Evolutionary conservation across 1,140 invertebrate genomes (phyloP).

Genomic region (Philopotamus ludificatus): DNA sequence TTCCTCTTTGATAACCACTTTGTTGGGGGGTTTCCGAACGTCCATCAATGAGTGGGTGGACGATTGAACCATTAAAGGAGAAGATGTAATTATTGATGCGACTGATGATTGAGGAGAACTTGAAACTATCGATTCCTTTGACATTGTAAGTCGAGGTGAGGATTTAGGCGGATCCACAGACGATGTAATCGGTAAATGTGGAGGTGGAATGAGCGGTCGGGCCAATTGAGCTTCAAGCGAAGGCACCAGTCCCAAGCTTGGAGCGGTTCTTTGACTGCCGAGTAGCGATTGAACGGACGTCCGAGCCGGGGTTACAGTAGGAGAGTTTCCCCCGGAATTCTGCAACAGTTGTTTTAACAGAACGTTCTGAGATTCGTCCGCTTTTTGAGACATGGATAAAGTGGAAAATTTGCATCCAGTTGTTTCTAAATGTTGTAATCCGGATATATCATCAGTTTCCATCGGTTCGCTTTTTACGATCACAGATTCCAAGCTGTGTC

Average conservation of each 20-base stretch:
- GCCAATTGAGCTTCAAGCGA: conserved; percentile 73
- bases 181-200: conserved; percentile 52
- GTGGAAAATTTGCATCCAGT: conserved; percentile 45
- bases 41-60: conserved; percentile 55
- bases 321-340: conserved; percentile 67
- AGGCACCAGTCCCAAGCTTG: conserved; percentile 66
- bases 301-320: conserved; percentile 53
- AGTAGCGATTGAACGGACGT: conserved; percentile 51
- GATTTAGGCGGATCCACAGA: conserved; percentile 59
- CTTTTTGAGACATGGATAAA: conserved; percentile 48
- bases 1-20: conserved; percentile 39
- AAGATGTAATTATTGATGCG: conserved; percentile 39
- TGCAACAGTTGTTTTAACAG: conserved; percentile 86
- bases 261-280: conserved; percentile 55
- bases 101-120: conserved; percentile 45
- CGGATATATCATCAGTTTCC: conserved; percentile 49
- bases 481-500: conserved; percentile 55
- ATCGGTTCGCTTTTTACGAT: conserved; percentile 56
- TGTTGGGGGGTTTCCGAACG: conserved; percentile 50
- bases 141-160: conserved; percentile 51
- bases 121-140: conserved; percentile 58
- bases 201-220: conserved; percentile 66
- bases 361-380: conserved; percentile 84
- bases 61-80: conserved; percentile 46
- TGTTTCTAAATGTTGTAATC: conserved; percentile 22